These are phyloP conservation scores for Redunca redunca DNA, from an alignment of 2,113 vertebrate genomes.

Conservation along the genomic window DNA sequence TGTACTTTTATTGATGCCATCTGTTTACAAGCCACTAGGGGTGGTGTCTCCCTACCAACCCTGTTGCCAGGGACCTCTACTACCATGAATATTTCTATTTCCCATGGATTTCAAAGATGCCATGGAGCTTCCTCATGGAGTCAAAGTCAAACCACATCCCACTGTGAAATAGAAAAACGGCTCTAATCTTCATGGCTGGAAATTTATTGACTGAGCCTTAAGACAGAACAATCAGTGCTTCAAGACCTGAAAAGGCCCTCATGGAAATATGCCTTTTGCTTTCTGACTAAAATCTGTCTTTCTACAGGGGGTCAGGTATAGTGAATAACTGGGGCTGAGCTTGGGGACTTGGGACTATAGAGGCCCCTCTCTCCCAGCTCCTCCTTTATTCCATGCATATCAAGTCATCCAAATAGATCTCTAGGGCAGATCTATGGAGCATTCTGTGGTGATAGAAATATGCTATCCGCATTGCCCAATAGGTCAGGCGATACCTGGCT, in stretches of 20 bases:
- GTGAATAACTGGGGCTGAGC: not conserved
- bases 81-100: not conserved
- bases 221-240: not conserved
- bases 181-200: not conserved
- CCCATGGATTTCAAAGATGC: not conserved
- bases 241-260: not conserved
- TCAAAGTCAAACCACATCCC: not conserved
- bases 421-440: not conserved
- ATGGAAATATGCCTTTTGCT: not conserved
- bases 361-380: not conserved
- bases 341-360: too few relatives aligned
- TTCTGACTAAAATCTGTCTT: not conserved
- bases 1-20: not conserved
- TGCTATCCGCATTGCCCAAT: not conserved
- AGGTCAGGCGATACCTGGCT: not conserved
- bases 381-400: not conserved
- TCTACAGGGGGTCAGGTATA: not conserved
- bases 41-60: not conserved
- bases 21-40: not conserved
- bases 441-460: not conserved
- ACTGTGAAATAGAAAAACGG: not conserved
- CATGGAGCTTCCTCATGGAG: not conserved
- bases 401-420: not conserved
- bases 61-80: not conserved
- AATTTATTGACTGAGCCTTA: not conserved